A percentile compares a stretch with the other conserved stretches of the same genome.
These are phyloP conservation scores for Phataginus tricuspis DNA, from an alignment of 2,797 vertebrate species.

Conservation along the genomic window DNA sequence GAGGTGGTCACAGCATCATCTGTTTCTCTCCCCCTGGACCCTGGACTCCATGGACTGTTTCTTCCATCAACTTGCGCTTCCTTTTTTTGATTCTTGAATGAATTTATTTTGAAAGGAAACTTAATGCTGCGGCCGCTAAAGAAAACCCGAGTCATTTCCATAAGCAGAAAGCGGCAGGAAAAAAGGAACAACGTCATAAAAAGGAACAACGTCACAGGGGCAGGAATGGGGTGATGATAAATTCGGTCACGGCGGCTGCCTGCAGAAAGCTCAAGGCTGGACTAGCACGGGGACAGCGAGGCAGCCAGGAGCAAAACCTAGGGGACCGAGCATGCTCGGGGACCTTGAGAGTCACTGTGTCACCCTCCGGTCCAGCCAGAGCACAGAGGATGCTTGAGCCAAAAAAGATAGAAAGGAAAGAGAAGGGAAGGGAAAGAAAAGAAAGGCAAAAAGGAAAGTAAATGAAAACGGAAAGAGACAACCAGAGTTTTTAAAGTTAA, in stretches of 20 bases:
- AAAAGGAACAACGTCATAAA: no score
- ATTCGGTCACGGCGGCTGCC: background rate
- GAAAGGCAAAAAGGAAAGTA: background rate
- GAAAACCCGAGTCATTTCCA: background rate
- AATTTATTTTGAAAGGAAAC: background rate
- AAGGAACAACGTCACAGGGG: no score
- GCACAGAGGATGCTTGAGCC: no score
- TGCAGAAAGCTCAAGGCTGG: background rate
- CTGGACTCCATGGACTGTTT: background rate
- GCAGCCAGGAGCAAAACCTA: background rate
- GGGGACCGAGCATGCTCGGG: fast-evolving
- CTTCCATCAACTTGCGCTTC: background rate
- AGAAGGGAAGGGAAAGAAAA: background rate
- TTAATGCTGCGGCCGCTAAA: background rate
- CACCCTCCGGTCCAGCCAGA: background rate
- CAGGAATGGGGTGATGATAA: background rate
- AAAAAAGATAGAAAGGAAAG: no score
- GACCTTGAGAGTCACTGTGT: background rate
- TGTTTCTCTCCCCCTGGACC: background rate
- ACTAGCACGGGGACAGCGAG: background rate
- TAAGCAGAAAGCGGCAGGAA: background rate
- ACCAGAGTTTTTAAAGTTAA: background rate
- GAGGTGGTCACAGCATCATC: background rate
- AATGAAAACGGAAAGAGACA: background rate
- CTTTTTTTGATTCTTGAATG: background rate